These are phyloP conservation scores for Calosoma granatense DNA, from an alignment of 1,140 invertebrate genomes.

Conservation along the genomic window DNA sequence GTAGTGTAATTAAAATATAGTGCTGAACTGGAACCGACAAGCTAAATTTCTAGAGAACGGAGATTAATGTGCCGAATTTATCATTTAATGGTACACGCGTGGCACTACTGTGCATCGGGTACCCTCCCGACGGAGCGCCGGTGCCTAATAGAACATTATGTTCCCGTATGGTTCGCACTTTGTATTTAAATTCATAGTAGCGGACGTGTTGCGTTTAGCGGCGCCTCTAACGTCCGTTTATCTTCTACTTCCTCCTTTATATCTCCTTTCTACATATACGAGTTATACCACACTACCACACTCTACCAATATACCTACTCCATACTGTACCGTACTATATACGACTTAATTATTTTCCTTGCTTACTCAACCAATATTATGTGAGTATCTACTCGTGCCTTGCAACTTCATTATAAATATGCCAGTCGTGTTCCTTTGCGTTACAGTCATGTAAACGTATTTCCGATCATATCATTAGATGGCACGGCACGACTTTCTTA, in stretches of 20 bases:
- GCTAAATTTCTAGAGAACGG: constrained; percentile 17
- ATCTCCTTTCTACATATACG: too few species aligned
- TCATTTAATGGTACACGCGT: constrained; percentile 15
- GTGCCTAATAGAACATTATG: neutral
- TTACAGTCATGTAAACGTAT: too few species aligned
- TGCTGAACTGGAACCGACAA: constrained; percentile 18
- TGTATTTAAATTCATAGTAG: neutral
- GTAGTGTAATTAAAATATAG: constrained; percentile 27
- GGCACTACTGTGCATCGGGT: neutral
- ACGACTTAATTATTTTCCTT: neutral
- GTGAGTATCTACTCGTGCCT: too few species aligned
- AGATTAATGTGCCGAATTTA: constrained; percentile 19
- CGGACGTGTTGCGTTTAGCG: neutral
- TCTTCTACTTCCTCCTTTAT: too few species aligned
- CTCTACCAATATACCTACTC: neutral
- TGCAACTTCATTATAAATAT: too few species aligned
- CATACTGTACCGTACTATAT: neutral
- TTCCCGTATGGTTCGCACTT: neutral
- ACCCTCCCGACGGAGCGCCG: neutral
- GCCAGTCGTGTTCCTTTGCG: too few species aligned
- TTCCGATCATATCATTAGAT: too few species aligned
- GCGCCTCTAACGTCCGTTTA: too few species aligned
- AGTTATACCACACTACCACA: too few species aligned
- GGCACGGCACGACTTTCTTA: too few species aligned
- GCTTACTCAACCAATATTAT: too few species aligned